Evolutionary conservation across 2,113 vertebrate species (phyloP).

Genomic region (Toxotes jaculatrix): DNA sequence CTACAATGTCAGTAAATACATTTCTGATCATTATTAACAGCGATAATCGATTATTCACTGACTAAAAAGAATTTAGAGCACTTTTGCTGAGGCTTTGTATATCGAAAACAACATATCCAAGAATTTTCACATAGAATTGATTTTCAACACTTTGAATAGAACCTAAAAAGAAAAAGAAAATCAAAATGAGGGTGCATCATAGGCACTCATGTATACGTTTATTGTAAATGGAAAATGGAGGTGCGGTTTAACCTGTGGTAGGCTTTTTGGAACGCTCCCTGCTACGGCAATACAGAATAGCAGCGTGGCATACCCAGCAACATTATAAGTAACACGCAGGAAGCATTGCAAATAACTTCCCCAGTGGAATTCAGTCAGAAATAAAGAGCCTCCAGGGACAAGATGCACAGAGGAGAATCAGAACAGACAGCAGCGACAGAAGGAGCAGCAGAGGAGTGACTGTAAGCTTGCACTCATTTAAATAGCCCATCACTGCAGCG

Average conservation of each 20-base stretch:
- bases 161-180: background rate
- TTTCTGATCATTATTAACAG: no score
- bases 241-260: no score
- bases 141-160: no score
- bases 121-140: no score
- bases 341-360: background rate
- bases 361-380: background rate
- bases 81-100: no score
- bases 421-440: constrained; percentile 1
- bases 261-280: background rate
- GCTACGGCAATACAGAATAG: constrained; percentile 1
- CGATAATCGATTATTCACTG: no score
- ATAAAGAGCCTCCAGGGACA: background rate
- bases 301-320: background rate
- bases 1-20: no score
- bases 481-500: background rate
- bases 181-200: background rate
- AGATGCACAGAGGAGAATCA: background rate
- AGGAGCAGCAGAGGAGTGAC: constrained; percentile 4
- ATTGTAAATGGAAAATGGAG: background rate
- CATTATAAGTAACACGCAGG: background rate
- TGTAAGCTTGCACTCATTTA: background rate
- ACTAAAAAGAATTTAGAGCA: no score
- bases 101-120: no score
- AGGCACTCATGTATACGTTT: background rate